phyloP scores from a whole-genome alignment of 2,797 vertebrate genomes.

The Aulostomus chinensis region DNA sequence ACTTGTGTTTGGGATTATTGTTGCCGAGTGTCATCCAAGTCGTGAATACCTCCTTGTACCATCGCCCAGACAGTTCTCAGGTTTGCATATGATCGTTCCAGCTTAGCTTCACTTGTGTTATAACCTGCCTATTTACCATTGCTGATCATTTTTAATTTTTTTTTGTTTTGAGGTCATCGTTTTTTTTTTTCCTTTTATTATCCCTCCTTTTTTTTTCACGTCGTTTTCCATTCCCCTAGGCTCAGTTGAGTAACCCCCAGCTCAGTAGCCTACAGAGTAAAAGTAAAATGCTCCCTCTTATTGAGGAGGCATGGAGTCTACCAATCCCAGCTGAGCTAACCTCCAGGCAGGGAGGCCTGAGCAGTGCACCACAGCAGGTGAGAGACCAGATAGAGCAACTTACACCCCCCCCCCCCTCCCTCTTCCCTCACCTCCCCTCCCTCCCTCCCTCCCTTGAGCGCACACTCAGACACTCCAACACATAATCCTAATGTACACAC shows the following conservation, averaged over 20 bases:
- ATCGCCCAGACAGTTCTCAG: constrained; percentile 6
- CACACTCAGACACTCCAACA: constrained; percentile 39
- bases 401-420: constrained; percentile 62
- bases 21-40: constrained; percentile 49
- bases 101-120: constrained; percentile 52
- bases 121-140: constrained; percentile 70
- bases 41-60: constrained; percentile 33
- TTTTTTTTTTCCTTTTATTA: constrained; percentile 23
- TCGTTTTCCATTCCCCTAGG: constrained; percentile 92
- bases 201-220: constrained; percentile 65
- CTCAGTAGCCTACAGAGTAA: constrained; percentile 99
- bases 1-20: constrained; percentile 57
- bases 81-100: constrained; percentile 32
- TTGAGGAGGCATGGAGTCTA: constrained; percentile 99
- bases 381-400: constrained; percentile 85
- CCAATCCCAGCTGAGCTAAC: constrained; percentile 99
- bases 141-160: constrained; percentile 74
- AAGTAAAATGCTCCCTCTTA: constrained; percentile 99
- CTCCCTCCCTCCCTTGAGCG: constrained; percentile 61
- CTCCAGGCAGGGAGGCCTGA: constrained; percentile 99
- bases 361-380: constrained; percentile 98
- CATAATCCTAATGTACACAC: constrained; percentile 19
- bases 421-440: constrained; percentile 31
- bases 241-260: constrained; percentile 99
- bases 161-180: constrained; percentile 74